Conservation (phyloP, 2,888 invertebrate genomes). For the Drosophila buzzatii region DNA sequence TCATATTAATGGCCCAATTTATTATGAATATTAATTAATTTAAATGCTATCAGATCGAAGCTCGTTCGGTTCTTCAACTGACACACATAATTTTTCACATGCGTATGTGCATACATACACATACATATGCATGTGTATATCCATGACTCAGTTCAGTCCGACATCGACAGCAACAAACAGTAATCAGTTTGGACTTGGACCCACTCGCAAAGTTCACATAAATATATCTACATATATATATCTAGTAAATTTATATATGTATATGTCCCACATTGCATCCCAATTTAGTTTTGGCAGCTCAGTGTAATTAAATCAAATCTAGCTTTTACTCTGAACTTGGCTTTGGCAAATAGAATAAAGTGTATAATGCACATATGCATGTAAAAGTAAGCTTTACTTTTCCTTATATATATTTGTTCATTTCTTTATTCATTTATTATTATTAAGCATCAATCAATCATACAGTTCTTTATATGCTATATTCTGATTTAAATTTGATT, state of each 20-base stretch:
- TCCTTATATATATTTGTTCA: no score
- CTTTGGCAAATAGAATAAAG: constrained; percentile 29
- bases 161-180: constrained; percentile 12
- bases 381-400: no score
- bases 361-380: no score
- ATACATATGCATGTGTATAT: neutral
- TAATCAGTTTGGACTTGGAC: constrained; percentile 20
- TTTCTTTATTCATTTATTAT: no score
- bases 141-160: constrained; percentile 9
- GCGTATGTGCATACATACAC: neutral
- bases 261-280: constrained; percentile 7
- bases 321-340: constrained; percentile 56
- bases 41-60: neutral
- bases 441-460: no score
- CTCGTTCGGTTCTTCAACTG: constrained; percentile 1
- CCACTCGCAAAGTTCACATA: constrained; percentile 10
- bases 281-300: constrained; percentile 25
- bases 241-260: neutral
- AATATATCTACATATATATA: neutral
- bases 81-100: constrained; percentile 1
- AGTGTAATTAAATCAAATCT: constrained; percentile 61
- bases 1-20: constrained; percentile 22
- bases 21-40: constrained; percentile 15
- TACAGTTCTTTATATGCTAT: no score
- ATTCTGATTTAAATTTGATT: no score